phyloP scores from a whole-genome alignment of 2,888 invertebrate species.

The Omphaloscelis lunosa region DNA sequence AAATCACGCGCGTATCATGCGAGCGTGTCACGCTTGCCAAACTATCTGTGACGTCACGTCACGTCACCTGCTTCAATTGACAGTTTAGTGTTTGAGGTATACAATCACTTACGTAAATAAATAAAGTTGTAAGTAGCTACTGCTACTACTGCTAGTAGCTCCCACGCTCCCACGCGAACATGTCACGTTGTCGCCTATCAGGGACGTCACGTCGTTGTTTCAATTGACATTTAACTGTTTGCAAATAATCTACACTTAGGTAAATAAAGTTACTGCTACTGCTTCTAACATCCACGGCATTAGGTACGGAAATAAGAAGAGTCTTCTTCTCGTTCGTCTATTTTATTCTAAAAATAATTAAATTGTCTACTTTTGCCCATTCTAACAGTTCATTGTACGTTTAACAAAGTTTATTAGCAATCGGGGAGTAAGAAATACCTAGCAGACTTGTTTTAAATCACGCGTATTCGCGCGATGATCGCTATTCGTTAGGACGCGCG shows the following conservation, averaged over 20 bases:
- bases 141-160: background rate
- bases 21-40: conserved; percentile 51
- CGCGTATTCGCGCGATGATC: too few species aligned
- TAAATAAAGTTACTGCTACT: conserved; percentile 14
- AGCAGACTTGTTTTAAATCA: background rate
- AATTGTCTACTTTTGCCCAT: background rate
- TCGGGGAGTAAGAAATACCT: too few species aligned
- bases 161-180: background rate
- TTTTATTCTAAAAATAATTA: background rate
- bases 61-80: conserved; percentile 46
- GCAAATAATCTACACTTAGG: background rate
- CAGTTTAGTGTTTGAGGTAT: conserved; percentile 40
- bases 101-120: conserved; percentile 30
- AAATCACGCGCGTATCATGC: conserved; percentile 58
- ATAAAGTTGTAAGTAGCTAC: background rate
- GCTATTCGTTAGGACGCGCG: too few species aligned
- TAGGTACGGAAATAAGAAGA: background rate
- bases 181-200: conserved; percentile 19
- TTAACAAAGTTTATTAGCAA: too few species aligned
- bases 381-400: background rate
- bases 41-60: conserved; percentile 43
- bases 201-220: conserved; percentile 10
- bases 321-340: background rate
- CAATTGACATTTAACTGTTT: conserved; percentile 22
- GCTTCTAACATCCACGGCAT: background rate